Evolutionary conservation across 2,888 invertebrate species (phyloP).

Genomic region (Phlogophora meticulosa): DNA sequence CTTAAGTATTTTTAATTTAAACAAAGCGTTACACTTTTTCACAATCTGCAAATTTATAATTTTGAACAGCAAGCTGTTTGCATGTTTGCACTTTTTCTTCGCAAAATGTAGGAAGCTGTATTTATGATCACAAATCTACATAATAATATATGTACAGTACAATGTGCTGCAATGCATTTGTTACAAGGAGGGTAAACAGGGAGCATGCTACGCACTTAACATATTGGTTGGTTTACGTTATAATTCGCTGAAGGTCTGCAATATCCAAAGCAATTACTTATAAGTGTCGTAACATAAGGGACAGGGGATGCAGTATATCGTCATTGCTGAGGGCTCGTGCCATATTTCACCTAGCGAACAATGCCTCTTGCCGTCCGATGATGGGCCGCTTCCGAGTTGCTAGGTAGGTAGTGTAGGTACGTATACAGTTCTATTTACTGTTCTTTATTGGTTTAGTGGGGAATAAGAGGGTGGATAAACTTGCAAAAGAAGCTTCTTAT

Average conservation of each 20-base stretch:
- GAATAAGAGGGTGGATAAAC: no score
- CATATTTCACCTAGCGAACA: constrained; percentile 5
- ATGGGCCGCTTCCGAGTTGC: neutral
- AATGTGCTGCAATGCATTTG: neutral
- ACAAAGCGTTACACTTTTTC: constrained; percentile 5
- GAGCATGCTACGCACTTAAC: constrained; percentile 2
- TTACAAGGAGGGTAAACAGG: neutral
- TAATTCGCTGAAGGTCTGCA: constrained; percentile 14
- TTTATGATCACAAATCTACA: constrained; percentile 3
- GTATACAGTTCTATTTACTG: no score
- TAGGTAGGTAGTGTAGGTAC: no score
- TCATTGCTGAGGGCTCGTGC: neutral
- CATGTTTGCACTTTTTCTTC: constrained; percentile 1
- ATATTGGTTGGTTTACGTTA: constrained; percentile 8
- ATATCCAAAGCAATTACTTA: constrained; percentile 18
- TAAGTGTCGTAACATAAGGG: neutral
- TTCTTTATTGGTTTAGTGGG: no score
- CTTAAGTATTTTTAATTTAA: constrained; percentile 7
- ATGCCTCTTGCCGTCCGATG: neutral
- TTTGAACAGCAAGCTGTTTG: neutral
- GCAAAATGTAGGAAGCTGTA: constrained; percentile 13
- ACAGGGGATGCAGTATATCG: constrained; percentile 2
- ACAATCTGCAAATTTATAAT: neutral
- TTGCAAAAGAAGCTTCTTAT: no score
- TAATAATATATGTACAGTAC: neutral